These are phyloP conservation scores for Vireo griseus DNA, from an alignment of 2,797 vertebrate genomes.

Conservation along the genomic window DNA sequence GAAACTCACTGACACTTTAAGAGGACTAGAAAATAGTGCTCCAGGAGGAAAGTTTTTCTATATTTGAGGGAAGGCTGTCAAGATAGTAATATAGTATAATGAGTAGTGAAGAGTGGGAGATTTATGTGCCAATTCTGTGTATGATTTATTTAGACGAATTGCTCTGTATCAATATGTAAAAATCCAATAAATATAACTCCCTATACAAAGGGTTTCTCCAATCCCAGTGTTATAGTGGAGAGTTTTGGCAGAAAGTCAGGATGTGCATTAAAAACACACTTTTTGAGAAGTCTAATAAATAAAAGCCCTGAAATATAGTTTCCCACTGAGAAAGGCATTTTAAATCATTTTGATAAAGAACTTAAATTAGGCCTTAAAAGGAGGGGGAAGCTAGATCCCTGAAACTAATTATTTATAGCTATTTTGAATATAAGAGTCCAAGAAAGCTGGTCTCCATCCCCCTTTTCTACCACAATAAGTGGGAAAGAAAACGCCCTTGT, in stretches of 20 bases:
- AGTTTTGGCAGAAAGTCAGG: conserved; percentile 81
- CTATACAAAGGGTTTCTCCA: conserved; percentile 57
- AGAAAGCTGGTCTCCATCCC: conserved; percentile 28
- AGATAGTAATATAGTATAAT: conserved; percentile 6
- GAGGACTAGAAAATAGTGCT: not conserved
- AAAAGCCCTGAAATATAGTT: conserved; percentile 78
- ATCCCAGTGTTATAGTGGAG: conserved; percentile 67
- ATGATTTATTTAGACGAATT: conserved; percentile 77
- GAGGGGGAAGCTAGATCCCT: conserved; percentile 57
- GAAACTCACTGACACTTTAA: not conserved
- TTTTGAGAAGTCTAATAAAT: conserved; percentile 79
- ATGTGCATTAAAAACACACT: conserved; percentile 82
- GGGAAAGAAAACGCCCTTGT: not conserved
- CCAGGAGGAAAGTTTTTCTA: not conserved
- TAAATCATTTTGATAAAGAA: conserved; percentile 83
- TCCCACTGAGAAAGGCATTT: conserved; percentile 73
- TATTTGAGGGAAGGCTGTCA: conserved; percentile 30
- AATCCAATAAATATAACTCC: conserved; percentile 76
- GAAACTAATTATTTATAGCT: conserved; percentile 79
- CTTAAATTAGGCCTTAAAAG: conserved; percentile 76
- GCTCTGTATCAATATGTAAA: conserved; percentile 71
- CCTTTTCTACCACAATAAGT: conserved; percentile 6
- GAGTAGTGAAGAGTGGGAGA: conserved; percentile 43
- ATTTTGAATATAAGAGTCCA: conserved; percentile 67
- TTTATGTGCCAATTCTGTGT: conserved; percentile 68